Base-by-base conservation (phyloP, 35 echinoderm and acorn worm genomes). In the Lytechinus variegatus region DNA sequence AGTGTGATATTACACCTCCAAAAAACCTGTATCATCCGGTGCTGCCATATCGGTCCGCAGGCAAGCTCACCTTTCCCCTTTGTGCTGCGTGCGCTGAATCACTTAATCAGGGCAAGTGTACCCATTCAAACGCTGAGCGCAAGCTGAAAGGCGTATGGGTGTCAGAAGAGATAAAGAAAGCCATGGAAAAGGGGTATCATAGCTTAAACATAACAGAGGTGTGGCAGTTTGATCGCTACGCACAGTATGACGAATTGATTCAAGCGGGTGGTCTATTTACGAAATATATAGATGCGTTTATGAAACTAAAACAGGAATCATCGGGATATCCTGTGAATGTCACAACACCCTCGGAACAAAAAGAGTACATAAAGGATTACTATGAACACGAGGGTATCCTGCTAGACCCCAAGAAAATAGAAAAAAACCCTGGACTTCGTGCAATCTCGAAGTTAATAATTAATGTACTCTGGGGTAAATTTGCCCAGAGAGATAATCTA, bases 1-100 rank as follows among this genome's bases (percentile, higher is more conserved):
- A 95, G 28, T 95, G 95, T 53, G 91, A 91, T 92, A 28, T 95
- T 28, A 27, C 79, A n/a, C 95, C 95, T 9, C 95, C 95, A 0
- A 4, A 44, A 92, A 44, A 61, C 9, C 51, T 92, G 54, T 96
- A 87, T 51, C 86, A 87, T 87, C 86, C 86, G 9, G 86, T 87
- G 9, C 86, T 87, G 7, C 86, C 86, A 6, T 87, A 87, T 27
- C 24, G 86, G 8, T 27, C 86, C n/a, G 7, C n/a, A 27, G 86
- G 16, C 5, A 87, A 87, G 33, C 86, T 87, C 86, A 27, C 33
- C 8, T 87, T 87, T 87, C 86, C 86, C 9, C 86, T 87, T 51
- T 87, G 86, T 16, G 33, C n/a, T 1, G 24, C 86, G 9, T 87
- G 86, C 86, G 86, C 56, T 10, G 1, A 58, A 58, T 58, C 56